Evolutionary conservation across 2,888 invertebrate genomes (phyloP).

Genomic region (Melikaiella ostensackeni): DNA sequence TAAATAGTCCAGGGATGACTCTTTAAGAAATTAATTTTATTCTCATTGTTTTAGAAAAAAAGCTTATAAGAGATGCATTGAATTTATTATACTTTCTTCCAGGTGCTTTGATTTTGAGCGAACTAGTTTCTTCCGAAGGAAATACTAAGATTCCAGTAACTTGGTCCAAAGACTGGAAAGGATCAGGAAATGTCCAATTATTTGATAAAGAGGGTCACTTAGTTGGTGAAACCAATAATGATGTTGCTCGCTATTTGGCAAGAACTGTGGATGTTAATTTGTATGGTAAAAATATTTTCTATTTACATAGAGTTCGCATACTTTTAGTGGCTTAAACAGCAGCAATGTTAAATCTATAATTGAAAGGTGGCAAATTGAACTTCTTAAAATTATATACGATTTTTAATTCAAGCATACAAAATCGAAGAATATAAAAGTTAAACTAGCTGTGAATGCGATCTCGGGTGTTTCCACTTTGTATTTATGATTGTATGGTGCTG

Average conservation of each 20-base stretch:
- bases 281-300: constrained; percentile 64
- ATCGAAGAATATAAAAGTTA: no score
- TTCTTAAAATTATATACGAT: no score
- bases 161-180: constrained; percentile 64
- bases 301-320: constrained; percentile 31
- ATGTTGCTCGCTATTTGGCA: constrained; percentile 69
- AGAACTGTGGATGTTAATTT: constrained; percentile 63
- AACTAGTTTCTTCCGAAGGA: constrained; percentile 60
- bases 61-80: neutral
- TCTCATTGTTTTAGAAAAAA: no score
- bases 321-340: neutral
- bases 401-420: no score
- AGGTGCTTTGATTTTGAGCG: constrained; percentile 68
- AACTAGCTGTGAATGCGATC: no score
- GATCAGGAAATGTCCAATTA: constrained; percentile 60
- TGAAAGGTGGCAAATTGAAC: neutral
- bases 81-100: constrained; percentile 29
- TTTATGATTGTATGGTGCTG: no score
- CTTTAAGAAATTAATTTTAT: no score
- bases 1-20: no score
- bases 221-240: constrained; percentile 63
- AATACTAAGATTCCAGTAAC: constrained; percentile 60
- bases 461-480: no score
- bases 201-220: constrained; percentile 55
- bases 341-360: neutral